A percentile compares a stretch with the other conserved stretches of the same genome.
Conservation (phyloP, 2,797 vertebrate genomes). For the Trachops cirrhosus region DNA sequence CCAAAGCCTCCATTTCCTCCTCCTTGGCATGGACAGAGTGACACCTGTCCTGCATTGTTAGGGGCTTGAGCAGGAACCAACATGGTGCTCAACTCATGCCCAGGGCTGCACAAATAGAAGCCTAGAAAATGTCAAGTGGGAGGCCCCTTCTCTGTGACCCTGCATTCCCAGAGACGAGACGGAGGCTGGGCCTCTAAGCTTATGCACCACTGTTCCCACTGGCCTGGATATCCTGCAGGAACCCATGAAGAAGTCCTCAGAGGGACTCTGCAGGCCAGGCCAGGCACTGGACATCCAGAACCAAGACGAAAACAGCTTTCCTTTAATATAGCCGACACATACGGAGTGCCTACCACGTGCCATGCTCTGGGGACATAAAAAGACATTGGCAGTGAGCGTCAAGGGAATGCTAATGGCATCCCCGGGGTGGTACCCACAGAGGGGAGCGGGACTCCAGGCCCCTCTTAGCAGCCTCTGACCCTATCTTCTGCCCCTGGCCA, state of each 20-base stretch:
- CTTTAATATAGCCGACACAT: accelerated
- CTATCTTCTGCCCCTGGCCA: not conserved
- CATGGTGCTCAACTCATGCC: too few relatives aligned
- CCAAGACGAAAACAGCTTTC: not conserved
- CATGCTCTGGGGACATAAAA: accelerated
- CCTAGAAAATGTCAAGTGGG: not conserved
- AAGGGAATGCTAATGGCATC: not conserved
- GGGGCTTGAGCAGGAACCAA: not conserved
- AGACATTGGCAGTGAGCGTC: not conserved
- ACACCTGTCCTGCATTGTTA: accelerated
- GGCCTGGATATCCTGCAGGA: not conserved
- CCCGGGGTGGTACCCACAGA: accelerated
- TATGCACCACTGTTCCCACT: accelerated
- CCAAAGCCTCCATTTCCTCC: not conserved
- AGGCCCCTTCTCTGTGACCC: not conserved
- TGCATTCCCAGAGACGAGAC: not conserved
- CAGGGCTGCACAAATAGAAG: not conserved
- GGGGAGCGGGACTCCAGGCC: not conserved
- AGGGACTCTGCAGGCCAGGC: not conserved
- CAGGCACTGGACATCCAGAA: not conserved
- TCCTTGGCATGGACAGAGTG: not conserved
- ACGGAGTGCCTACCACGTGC: accelerated
- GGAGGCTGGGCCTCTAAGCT: not conserved
- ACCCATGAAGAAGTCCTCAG: not conserved
- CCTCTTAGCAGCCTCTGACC: not conserved